phyloP scores from a whole-genome alignment of 2,888 invertebrate species.

The Drosophila recens region DNA sequence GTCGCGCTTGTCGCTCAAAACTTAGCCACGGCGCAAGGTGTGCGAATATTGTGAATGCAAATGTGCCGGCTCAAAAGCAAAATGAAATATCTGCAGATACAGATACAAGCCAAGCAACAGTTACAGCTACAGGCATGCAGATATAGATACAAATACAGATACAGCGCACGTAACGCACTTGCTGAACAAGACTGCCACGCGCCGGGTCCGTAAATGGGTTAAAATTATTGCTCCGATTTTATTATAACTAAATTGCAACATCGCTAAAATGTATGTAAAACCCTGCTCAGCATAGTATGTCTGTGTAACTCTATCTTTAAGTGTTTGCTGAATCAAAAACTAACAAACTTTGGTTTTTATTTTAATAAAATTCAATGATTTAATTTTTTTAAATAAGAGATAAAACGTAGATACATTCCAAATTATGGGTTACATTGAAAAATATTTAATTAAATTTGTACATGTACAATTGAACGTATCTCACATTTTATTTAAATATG shows the following conservation, averaged over 20 bases:
- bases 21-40: conserved; percentile 68
- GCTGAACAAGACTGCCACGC: conserved; percentile 30
- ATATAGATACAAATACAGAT: conserved; percentile 17
- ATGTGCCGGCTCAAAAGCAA: conserved; percentile 19
- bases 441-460: too few relatives aligned
- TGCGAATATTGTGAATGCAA: conserved; percentile 60
- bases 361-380: not conserved
- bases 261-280: not conserved
- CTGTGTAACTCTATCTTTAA: not conserved
- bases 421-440: not conserved
- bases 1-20: conserved; percentile 74
- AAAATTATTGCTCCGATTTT: conserved; percentile 25
- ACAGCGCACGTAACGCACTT: conserved; percentile 37
- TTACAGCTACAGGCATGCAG: conserved; percentile 11
- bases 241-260: conserved; percentile 17
- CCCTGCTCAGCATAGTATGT: not conserved
- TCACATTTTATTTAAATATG: too few relatives aligned
- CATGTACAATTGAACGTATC: too few relatives aligned
- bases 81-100: conserved; percentile 36
- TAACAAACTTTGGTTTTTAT: not conserved
- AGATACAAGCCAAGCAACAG: conserved; percentile 14
- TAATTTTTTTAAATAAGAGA: too few relatives aligned
- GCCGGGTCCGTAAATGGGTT: conserved; percentile 55
- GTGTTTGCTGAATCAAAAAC: not conserved
- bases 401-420: too few relatives aligned